phyloP scores from a whole-genome alignment of 2,113 vertebrate genomes.

The Brachionichthys hirsutus region DNA sequence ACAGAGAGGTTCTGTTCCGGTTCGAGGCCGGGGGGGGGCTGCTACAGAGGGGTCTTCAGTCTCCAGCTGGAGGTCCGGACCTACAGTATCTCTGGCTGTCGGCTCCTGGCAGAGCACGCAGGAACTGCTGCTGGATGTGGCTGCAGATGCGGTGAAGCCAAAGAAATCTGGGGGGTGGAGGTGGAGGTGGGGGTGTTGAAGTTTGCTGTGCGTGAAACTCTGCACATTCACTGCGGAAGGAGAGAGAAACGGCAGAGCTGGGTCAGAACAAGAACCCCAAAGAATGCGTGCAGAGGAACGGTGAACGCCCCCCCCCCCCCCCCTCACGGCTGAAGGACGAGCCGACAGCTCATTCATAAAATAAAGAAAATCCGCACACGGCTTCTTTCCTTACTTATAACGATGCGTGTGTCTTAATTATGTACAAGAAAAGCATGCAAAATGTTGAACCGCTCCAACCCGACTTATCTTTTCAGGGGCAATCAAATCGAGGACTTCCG shows the following conservation, averaged over 20 bases:
- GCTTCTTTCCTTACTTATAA: neutral
- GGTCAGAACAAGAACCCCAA: slow-evolving; percentile 15
- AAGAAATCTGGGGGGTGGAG: slow-evolving; percentile 29
- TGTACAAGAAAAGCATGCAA: too few species aligned
- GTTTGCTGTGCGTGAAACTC: slow-evolving; percentile 38
- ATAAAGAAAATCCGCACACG: neutral
- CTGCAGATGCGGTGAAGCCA: slow-evolving; percentile 32
- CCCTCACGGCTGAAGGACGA: neutral
- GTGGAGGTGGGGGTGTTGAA: slow-evolving; percentile 53
- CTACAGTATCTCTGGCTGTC: slow-evolving; percentile 30
- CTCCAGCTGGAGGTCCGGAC: slow-evolving; percentile 33
- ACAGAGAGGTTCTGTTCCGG: slow-evolving; percentile 31
- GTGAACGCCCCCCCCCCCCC: slow-evolving; percentile 32
- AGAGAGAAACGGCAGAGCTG: slow-evolving; percentile 8
- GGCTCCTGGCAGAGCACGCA: slow-evolving; percentile 32
- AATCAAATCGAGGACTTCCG: too few species aligned
- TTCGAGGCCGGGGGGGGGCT: slow-evolving; percentile 1
- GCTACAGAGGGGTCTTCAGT: slow-evolving; percentile 38
- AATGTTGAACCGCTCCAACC: too few species aligned
- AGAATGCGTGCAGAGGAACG: slow-evolving; percentile 21
- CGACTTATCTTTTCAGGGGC: too few species aligned
- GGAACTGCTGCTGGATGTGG: slow-evolving; percentile 57
- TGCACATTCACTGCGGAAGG: slow-evolving; percentile 21
- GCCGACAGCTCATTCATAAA: slow-evolving; percentile 1
- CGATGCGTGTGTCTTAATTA: too few species aligned